Base-by-base conservation (phyloP, 2,888 invertebrate species). In the Ctenicera cuprea region DNA sequence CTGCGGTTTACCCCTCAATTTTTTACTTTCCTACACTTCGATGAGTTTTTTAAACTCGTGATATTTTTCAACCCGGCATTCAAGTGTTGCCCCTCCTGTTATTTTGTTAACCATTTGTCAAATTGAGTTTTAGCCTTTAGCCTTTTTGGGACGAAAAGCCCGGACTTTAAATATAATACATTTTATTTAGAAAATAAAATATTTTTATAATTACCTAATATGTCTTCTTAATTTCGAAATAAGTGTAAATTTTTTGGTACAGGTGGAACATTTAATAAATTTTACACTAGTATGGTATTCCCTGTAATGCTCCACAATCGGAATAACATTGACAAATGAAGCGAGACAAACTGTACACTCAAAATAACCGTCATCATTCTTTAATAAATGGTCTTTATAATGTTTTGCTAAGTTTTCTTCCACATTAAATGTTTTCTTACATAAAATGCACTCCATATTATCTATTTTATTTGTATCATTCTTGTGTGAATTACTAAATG, bases 191-290 rank as follows among this genome's bases (percentile, higher is more conserved):
- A 5, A 26, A 26, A 26, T 38, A 48, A 48, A 50, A 50, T 43
- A n/a, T 14, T 26, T 26, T 20, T 62, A 33, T 18, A 38, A 0
- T 2, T 66, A 66, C 65, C 65, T 66, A 14, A 37, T 14, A n/a
- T 66, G 66, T 12, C 14, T 66, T 16, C 22, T 37, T 16, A 66
- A 18, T 14, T 14, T 11, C 1, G 4, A 8, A 8, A 26, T 3
- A 11, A n/a, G 20, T 11, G 0, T 43, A 20, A 54, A 66, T 54
- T 41, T 52, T 3, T 54, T 12, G 16, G 20, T 26, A 16, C 66
- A 66, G 1, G 20, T 8, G 16, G 20, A 14, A 16, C 66, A 66
- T 43, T 57, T 54, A 16, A 66, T 66, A 30, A 54, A 57, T 22
- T 20, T 66, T 11, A 54, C 54, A 38, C 3, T 33, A 5, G 4